These are phyloP conservation scores for Tiaroga cobitis DNA, from an alignment of 2,797 vertebrate genomes.

Conservation along the genomic window DNA sequence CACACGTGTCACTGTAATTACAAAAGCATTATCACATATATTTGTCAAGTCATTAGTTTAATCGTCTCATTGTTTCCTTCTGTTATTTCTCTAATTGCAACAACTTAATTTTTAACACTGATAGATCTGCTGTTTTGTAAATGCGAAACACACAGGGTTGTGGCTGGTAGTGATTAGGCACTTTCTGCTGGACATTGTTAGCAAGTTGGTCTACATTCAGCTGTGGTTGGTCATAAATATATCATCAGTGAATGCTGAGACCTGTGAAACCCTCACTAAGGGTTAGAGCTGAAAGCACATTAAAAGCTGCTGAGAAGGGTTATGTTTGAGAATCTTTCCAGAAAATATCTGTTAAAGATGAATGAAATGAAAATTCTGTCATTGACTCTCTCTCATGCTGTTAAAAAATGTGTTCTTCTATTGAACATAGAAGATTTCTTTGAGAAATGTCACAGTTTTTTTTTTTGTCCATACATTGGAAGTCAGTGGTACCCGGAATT, in stretches of 20 bases:
- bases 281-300: neutral
- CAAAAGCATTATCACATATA: neutral
- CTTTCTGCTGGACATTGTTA: constrained; percentile 16
- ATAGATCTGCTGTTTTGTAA: neutral
- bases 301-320: neutral
- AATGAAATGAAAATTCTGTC: too few species aligned
- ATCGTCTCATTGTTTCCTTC: constrained; percentile 8
- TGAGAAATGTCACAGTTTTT: neutral
- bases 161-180: constrained; percentile 9
- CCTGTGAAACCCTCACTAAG: neutral
- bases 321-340: neutral
- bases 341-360: neutral
- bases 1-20: neutral
- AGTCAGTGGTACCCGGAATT: neutral
- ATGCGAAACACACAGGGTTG: constrained; percentile 10
- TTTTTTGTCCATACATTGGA: neutral
- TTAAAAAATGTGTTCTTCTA: neutral
- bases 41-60: neutral
- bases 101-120: neutral
- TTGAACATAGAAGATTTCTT: neutral
- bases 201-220: neutral
- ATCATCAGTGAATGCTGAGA: neutral
- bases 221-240: constrained; percentile 13
- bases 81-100: neutral
- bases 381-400: neutral